Evolutionary conservation across 2,797 vertebrate species (phyloP).

Genomic region (Muraenolepis orangiensis): DNA sequence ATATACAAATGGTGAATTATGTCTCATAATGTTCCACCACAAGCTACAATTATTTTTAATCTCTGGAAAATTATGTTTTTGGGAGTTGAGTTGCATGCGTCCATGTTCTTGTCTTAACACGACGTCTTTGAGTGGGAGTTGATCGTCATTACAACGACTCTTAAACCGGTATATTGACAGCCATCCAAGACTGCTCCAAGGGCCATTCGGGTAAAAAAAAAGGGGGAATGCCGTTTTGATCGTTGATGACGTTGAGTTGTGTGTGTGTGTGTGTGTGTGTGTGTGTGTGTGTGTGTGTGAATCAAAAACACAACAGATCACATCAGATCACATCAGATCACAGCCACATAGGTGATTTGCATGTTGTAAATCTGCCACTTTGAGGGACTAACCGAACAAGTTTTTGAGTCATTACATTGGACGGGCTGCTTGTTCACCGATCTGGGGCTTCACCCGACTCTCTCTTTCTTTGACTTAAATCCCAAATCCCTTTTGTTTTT

Average conservation of each 20-base stretch:
- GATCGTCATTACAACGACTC: no score
- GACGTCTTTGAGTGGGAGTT: not conserved
- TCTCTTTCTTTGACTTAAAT: not conserved
- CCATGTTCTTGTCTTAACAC: not conserved
- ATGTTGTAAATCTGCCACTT: not conserved
- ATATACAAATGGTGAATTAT: no score
- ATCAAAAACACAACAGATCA: not conserved
- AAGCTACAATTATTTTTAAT: no score
- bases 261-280: no score
- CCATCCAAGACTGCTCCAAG: no score
- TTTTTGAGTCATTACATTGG: not conserved
- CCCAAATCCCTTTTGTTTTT: no score
- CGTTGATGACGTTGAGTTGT: not conserved
- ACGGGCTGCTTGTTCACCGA: not conserved
- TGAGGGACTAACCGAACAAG: not conserved
- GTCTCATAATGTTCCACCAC: no score
- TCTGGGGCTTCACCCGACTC: not conserved
- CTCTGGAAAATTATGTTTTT: no score
- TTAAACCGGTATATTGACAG: no score
- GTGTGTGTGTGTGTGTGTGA: no score
- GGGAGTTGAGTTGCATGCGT: not conserved
- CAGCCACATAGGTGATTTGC: not conserved
- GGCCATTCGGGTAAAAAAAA: no score
- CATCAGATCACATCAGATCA: not conserved
- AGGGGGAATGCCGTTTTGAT: not conserved